phyloP scores from a whole-genome alignment of 2,113 vertebrate species.

The Isurus oxyrinchus region DNA sequence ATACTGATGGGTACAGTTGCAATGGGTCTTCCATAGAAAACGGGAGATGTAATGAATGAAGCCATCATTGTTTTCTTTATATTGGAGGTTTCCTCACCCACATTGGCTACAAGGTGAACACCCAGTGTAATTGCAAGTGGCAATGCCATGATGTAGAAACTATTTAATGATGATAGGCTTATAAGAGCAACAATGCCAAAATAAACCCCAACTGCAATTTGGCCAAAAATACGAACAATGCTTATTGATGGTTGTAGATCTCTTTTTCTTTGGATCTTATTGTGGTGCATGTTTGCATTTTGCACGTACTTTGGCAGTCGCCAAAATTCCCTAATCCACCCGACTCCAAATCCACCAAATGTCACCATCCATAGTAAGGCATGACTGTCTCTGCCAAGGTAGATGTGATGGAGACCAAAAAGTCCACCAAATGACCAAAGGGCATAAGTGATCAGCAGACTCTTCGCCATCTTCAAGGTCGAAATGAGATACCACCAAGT shows the following conservation, averaged over 20 bases:
- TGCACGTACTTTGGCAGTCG: slow-evolving; percentile 74
- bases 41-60: slow-evolving; percentile 65
- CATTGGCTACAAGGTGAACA: slow-evolving; percentile 71
- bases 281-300: slow-evolving; percentile 43
- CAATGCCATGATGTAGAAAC: slow-evolving; percentile 69
- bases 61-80: slow-evolving; percentile 58
- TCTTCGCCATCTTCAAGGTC: slow-evolving; percentile 62
- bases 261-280: neutral
- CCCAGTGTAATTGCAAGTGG: slow-evolving; percentile 73
- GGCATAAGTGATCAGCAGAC: slow-evolving; percentile 64
- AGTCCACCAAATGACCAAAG: slow-evolving; percentile 79
- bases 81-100: slow-evolving; percentile 71
- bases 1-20: slow-evolving; percentile 75
- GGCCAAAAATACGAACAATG: slow-evolving; percentile 61
- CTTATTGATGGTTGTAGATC: slow-evolving; percentile 51
- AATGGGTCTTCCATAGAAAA: slow-evolving; percentile 72
- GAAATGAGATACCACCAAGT: neutral
- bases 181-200: slow-evolving; percentile 72
- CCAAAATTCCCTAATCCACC: slow-evolving; percentile 75
- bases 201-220: slow-evolving; percentile 73
- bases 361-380: slow-evolving; percentile 83
- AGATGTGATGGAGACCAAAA: slow-evolving; percentile 80
- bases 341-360: slow-evolving; percentile 73
- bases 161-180: slow-evolving; percentile 65
- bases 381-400: slow-evolving; percentile 77